Conservation (phyloP, 2,797 vertebrate genomes). For the Sebastes cheni region DNA sequence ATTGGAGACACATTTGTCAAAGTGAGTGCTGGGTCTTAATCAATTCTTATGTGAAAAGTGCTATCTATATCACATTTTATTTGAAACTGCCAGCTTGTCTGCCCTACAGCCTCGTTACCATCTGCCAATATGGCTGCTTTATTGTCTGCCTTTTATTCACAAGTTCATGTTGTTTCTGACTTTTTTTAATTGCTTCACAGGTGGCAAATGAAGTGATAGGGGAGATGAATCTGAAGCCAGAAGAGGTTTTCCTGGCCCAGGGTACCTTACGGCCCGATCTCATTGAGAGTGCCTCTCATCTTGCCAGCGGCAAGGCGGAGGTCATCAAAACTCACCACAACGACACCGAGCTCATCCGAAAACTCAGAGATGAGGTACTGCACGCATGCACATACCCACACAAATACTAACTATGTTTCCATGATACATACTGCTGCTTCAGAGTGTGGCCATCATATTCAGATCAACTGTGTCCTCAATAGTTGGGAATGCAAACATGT, state of each 20-base stretch:
- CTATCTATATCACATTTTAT: not conserved
- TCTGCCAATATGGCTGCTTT: not conserved
- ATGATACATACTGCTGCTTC: not conserved
- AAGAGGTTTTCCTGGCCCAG: constrained; percentile 96
- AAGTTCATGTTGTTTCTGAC: not conserved
- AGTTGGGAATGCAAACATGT: not conserved
- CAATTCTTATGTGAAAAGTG: not conserved
- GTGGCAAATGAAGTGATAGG: constrained; percentile 98
- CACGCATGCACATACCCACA: not conserved
- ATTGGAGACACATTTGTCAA: constrained; percentile 99
- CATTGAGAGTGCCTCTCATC: constrained; percentile 95
- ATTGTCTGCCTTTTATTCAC: not conserved
- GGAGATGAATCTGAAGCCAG: constrained; percentile 97
- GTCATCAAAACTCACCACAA: constrained; percentile 99
- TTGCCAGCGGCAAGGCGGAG: constrained; percentile 96
- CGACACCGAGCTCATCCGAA: constrained; percentile 97
- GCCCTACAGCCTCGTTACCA: not conserved
- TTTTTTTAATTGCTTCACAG: constrained; percentile 67
- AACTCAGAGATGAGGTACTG: constrained; percentile 93
- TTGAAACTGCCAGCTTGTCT: not conserved
- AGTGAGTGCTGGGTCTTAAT: constrained; percentile 71
- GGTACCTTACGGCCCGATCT: constrained; percentile 96
- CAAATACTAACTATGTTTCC: not conserved
- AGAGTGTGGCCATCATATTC: not conserved
- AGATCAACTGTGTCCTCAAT: not conserved